A percentile compares a stretch with the other conserved stretches of the same genome.
These are phyloP conservation scores for Ivindomyrus marchei DNA, from an alignment of 2,113 vertebrate species.

Conservation along the genomic window DNA sequence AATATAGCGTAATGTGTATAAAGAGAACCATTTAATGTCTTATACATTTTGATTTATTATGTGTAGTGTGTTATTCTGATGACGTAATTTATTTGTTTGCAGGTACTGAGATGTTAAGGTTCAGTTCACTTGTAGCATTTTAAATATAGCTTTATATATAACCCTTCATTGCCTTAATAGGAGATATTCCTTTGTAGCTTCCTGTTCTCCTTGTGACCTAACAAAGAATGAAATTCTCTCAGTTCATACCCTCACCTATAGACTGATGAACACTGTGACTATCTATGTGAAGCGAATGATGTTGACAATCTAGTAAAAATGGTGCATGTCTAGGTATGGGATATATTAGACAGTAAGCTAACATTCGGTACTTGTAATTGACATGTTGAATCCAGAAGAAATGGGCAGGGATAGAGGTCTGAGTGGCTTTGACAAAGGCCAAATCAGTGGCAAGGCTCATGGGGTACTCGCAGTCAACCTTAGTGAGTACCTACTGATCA, in stretches of 20 bases:
- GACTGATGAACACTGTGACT: too few relatives aligned
- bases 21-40: neutral
- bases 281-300: too few relatives aligned
- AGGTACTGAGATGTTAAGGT: neutral
- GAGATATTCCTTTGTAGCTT: neutral
- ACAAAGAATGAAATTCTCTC: too few relatives aligned
- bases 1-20: neutral
- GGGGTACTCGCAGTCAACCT: neutral
- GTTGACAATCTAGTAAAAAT: too few relatives aligned
- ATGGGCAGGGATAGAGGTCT: too few relatives aligned
- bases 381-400: too few relatives aligned
- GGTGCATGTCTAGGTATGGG: too few relatives aligned
- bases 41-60: neutral
- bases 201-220: neutral
- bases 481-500: neutral
- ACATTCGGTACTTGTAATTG: too few relatives aligned
- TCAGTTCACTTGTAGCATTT: neutral
- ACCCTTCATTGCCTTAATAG: neutral
- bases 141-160: neutral
- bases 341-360: too few relatives aligned
- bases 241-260: too few relatives aligned
- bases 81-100: neutral
- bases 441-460: neutral
- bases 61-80: too few relatives aligned
- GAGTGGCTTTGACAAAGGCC: too few relatives aligned